Base-by-base conservation (phyloP, 2,888 invertebrate species). In the Peribatodes rhomboidaria region DNA sequence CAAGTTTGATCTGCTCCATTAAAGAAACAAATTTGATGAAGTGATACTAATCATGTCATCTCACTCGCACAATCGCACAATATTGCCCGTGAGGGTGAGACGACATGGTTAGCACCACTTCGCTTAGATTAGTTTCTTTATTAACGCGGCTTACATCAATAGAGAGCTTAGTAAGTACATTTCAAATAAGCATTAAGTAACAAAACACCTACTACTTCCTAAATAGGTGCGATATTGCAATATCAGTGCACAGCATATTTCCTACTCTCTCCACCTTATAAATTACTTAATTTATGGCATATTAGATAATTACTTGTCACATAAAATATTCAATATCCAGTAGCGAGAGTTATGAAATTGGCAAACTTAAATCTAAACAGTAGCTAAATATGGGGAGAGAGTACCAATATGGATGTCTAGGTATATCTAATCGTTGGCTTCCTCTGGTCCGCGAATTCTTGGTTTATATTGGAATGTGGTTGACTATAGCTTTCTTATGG, bases 261-360 rank as follows among this genome's bases (percentile, higher is more conserved):
- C 65, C 65, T 65, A 39, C 65, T 65, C 65, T 61, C 60, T 52
- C 63, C 33, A 52, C 52, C 46, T 46, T 37, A 65, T 65, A 60
- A 52, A 60, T 33, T 14, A 55, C 50, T 27, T 52, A 57, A 65
- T 61, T 65, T 61, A 65, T 65, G 16, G 60, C 20, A 39, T 61
- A 65, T 56, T 56, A 65, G 55, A 65, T 65, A 65, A 65, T 65
- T 61, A 56, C 65, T 31, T 46, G 65, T 56, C 60, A 52, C 65
- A 65, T 65, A 65, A 65, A 65, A 37, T 52, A 52, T 65, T 65
- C 56, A 55, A 47, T 55, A 55, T 20, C 49, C 50, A 54, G 65
- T 52, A 22, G 50, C 50, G 11, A 35, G 50, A 57, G 49, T 65
- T 65, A 65, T 52, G 60, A 56, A 56, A 65, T 65, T 50, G 52